Evolutionary conservation across 2,113 vertebrate genomes (phyloP).

Genomic region (Cardinalis cardinalis): DNA sequence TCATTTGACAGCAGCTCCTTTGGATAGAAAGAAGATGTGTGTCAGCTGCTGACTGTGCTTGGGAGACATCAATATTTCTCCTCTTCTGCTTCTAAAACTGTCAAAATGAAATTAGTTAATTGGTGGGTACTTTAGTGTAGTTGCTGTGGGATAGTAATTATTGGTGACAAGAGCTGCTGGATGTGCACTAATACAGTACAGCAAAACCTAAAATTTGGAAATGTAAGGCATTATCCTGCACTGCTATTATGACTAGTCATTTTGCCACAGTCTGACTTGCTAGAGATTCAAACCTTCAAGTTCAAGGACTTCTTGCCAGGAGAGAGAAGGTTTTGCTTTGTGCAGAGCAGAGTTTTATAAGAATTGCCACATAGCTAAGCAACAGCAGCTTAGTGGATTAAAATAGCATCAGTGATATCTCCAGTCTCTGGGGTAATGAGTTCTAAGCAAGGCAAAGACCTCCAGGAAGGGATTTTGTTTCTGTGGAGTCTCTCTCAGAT

Average conservation of each 20-base stretch:
- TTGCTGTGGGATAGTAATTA: slow-evolving; percentile 43
- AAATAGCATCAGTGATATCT: slow-evolving; percentile 41
- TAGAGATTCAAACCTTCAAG: not conserved
- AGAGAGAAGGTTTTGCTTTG: slow-evolving; percentile 14
- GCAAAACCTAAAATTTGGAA: slow-evolving; percentile 19
- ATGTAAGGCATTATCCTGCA: not conserved
- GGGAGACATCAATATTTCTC: slow-evolving; percentile 49
- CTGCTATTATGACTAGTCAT: not conserved
- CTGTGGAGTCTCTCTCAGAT: slow-evolving; percentile 5
- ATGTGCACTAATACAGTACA: not conserved
- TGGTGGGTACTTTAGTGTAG: slow-evolving; percentile 21
- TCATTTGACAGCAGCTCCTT: slow-evolving; percentile 55
- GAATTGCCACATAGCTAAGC: slow-evolving; percentile 1
- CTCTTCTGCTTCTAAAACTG: slow-evolving; percentile 55
- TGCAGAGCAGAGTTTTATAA: not conserved
- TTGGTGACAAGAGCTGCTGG: slow-evolving; percentile 36
- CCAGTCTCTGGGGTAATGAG: slow-evolving; percentile 37
- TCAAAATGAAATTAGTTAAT: slow-evolving; percentile 59
- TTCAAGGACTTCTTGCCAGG: slow-evolving; percentile 9
- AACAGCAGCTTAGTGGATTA: slow-evolving; percentile 39
- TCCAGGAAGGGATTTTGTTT: slow-evolving; percentile 43
- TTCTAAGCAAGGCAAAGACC: slow-evolving; percentile 29
- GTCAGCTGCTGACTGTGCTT: slow-evolving; percentile 50
- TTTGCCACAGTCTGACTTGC: not conserved
- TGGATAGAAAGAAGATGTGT: slow-evolving; percentile 30